Evolutionary conservation across 53 echinoderm and acorn worm genomes (phyloP).

Genomic region (Antedon mediterranea): DNA sequence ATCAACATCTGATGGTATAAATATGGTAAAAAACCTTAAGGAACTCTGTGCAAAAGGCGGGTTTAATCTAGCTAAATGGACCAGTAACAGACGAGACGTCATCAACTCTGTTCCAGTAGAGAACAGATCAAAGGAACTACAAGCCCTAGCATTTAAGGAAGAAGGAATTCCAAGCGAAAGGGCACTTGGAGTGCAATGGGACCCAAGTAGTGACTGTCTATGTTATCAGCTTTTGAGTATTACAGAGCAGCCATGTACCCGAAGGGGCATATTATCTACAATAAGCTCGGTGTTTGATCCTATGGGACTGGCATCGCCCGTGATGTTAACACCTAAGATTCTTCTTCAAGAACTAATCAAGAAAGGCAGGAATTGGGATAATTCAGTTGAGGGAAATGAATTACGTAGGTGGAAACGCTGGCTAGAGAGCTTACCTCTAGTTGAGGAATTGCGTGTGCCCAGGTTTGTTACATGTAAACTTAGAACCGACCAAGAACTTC

Average conservation of each 20-base stretch:
- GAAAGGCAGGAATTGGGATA: conserved; percentile 40
- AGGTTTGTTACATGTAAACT: conserved; percentile 46
- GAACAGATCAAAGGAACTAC: not conserved
- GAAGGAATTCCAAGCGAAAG: not conserved
- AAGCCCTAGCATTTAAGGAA: not conserved
- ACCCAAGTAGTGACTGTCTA: not conserved
- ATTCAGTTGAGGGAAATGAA: conserved; percentile 24
- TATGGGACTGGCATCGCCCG: conserved; percentile 32
- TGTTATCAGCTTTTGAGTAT: not conserved
- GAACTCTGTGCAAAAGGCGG: not conserved
- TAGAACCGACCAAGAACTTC: conserved; percentile 20
- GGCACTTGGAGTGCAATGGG: not conserved
- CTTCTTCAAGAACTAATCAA: conserved; percentile 33
- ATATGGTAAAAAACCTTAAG: not conserved
- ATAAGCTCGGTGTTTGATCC: conserved; percentile 17
- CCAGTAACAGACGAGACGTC: not conserved
- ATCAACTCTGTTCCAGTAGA: not conserved
- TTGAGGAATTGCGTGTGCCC: conserved; percentile 26
- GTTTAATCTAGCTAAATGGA: not conserved
- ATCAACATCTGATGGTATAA: not conserved
- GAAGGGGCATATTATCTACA: not conserved
- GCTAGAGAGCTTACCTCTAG: conserved; percentile 26
- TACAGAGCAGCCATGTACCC: not conserved
- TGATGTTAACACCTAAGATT: conserved; percentile 38
- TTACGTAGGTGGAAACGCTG: conserved; percentile 27